Conservation (phyloP, 2,113 vertebrate species). For the Odocoileus hemionus region DNA sequence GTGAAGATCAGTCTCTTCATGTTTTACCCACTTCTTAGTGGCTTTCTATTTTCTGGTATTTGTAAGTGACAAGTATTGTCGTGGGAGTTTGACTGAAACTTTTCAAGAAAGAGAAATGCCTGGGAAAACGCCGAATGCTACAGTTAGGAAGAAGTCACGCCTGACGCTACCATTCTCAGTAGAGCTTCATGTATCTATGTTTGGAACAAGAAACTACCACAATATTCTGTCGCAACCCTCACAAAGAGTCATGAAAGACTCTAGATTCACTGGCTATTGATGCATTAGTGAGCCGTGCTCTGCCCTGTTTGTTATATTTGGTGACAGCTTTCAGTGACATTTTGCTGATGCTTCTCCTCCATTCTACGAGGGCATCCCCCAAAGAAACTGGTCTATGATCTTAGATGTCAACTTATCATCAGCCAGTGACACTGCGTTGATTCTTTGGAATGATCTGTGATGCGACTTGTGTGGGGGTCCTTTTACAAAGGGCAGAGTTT, state of each 20-base stretch:
- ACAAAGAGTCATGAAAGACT: background rate
- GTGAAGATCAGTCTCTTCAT: background rate
- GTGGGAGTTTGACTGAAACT: background rate
- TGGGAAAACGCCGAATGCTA: background rate
- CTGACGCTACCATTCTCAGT: background rate
- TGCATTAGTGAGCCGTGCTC: background rate
- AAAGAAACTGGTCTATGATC: slow-evolving; percentile 58
- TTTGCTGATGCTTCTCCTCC: slow-evolving; percentile 55
- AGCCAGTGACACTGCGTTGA: slow-evolving; percentile 30
- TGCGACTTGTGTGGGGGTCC: background rate
- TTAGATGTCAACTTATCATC: slow-evolving; percentile 59
- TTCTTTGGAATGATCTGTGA: slow-evolving; percentile 48
- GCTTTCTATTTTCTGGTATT: background rate
- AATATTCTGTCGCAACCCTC: background rate
- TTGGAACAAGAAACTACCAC: background rate
- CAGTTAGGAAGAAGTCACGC: background rate
- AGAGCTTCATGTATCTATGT: background rate
- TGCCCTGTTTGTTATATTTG: slow-evolving; percentile 31
- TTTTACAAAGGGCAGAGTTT: background rate
- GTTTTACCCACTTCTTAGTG: background rate
- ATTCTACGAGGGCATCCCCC: background rate
- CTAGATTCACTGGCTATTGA: background rate
- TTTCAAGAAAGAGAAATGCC: background rate
- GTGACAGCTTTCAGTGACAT: slow-evolving; percentile 59
- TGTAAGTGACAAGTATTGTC: background rate